Conservation (phyloP, 2,113 vertebrate species). For the Carollia perspicillata region DNA sequence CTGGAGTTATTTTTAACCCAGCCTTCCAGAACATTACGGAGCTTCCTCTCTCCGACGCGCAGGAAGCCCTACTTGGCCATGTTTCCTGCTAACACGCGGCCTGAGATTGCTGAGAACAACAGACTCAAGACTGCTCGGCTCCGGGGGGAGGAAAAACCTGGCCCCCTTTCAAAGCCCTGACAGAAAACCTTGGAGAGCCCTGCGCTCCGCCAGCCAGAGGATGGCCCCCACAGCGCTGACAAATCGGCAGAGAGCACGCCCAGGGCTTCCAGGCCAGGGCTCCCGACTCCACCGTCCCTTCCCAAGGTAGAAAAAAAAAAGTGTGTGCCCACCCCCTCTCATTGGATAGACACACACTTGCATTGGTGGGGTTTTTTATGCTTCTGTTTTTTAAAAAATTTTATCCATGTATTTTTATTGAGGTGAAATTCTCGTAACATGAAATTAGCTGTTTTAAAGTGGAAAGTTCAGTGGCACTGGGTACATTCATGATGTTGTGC, state of each 20-base stretch:
- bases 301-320: not conserved
- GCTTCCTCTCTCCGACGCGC: conserved; percentile 90
- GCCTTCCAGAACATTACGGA: conserved; percentile 91
- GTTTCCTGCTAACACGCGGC: conserved; percentile 91
- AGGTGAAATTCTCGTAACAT: not conserved
- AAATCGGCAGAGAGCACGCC: conserved; percentile 66
- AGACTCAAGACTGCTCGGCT: conserved; percentile 84
- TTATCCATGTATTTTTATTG: conserved; percentile 32
- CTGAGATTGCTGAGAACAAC: conserved; percentile 91
- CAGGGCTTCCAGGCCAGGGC: conserved; percentile 62
- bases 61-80: conserved; percentile 93
- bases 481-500: not conserved
- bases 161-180: conserved; percentile 82
- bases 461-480: not conserved
- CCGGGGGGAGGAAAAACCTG: conserved; percentile 64
- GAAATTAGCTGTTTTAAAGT: not conserved
- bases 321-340: conserved; percentile 29
- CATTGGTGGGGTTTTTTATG: not conserved
- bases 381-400: not conserved
- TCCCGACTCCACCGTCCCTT: conserved; percentile 60
- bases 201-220: conserved; percentile 81
- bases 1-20: conserved; percentile 96
- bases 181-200: conserved; percentile 82
- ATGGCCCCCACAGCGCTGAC: conserved; percentile 78
- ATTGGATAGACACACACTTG: conserved; percentile 49